Conservation (phyloP, 2,113 vertebrate species). For the Plestiodon gilberti region DNA sequence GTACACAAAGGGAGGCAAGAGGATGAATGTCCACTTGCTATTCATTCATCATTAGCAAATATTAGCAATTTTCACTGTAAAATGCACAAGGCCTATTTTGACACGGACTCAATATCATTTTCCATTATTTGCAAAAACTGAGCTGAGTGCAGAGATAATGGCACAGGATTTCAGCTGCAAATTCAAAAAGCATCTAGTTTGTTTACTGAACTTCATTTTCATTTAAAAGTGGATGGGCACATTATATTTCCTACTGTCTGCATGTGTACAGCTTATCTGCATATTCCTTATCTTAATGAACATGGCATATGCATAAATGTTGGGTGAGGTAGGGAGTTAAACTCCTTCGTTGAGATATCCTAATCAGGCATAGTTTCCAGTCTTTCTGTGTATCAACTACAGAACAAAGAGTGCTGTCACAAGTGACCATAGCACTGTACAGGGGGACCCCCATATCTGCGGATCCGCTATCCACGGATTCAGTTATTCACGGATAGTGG, state of each 20-base stretch:
- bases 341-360: background rate
- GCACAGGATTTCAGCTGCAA: background rate
- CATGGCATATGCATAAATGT: too few relatives aligned
- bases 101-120: constrained; percentile 6
- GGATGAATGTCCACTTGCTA: background rate
- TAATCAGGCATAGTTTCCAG: background rate
- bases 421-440: too few relatives aligned
- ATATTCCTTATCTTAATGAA: too few relatives aligned
- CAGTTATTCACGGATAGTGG: too few relatives aligned
- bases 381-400: background rate
- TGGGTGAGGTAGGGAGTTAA: background rate
- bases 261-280: background rate
- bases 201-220: background rate
- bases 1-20: constrained; percentile 21
- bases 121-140: constrained; percentile 15
- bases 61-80: constrained; percentile 17
- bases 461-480: too few relatives aligned
- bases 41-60: constrained; percentile 11
- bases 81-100: background rate
- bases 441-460: too few relatives aligned
- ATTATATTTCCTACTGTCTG: background rate
- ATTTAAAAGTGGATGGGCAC: background rate
- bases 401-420: too few relatives aligned
- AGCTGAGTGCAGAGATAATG: background rate
- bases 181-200: background rate